Evolutionary conservation across 2,113 vertebrate genomes (phyloP), one percentile per base, ranked within the genome.

Genomic region (Paracyprichromis sp.): DNA sequence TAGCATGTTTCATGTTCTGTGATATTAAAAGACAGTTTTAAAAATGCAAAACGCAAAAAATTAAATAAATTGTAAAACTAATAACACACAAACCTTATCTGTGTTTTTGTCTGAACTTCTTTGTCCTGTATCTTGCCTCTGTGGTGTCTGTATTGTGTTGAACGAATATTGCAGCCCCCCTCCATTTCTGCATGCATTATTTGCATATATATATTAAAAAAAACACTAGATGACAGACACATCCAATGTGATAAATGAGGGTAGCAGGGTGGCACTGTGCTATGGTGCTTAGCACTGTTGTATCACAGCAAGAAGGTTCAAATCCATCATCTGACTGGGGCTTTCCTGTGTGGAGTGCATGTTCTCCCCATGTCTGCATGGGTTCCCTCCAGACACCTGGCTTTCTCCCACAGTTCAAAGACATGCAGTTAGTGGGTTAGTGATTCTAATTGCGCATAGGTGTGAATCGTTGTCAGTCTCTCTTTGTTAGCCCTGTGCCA

Each of bases 361-460:
- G 52, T 53, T 53, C 52, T 21, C 5, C 52, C 19, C 0, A 21
- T 53, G 19, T 54, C 52, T 54, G 52, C 1, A 0, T 54, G 52
- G 52, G n/a, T 21, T 53, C 52, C 5, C 9, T 53, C 52, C 9
- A 53, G 19, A 5, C 19, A 11, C 52, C 19, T 11, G 52, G 52
- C 9, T 53, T 53, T 10, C 19, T 53, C 19, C 52, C 9, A 53
- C 52, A 53, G 9, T 53, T 0, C 9, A 6, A 53, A 53, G 19
- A 53, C 19, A 53, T 53, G 52, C 19, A 53, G 52, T 53, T 53
- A 53, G 19, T 53, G 19, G 0, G 9, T 53, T 53, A 21, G 19
- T 11, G 19, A 11, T 1, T 53, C 19, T 53, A 0, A 21, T 53
- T 53, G 9, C 0, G 0, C 5, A 53, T 53, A 53, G 52, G 52